These are phyloP conservation scores for Columbina picui DNA, from an alignment of 2,113 vertebrate genomes.

Conservation along the genomic window DNA sequence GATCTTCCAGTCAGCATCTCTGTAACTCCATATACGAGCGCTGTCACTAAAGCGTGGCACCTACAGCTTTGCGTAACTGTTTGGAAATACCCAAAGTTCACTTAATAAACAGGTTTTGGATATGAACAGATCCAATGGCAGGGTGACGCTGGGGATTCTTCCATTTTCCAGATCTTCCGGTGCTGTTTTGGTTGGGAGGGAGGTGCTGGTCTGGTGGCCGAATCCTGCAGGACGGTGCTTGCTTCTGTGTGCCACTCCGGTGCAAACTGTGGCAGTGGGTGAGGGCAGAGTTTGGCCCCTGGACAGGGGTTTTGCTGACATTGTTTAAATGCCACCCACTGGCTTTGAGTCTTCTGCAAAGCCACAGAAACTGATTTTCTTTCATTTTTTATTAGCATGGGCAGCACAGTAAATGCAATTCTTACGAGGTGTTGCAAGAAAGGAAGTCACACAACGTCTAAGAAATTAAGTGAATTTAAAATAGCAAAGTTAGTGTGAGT, in stretches of 20 bases:
- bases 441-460: conserved; percentile 52
- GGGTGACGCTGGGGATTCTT: rapidly evolving
- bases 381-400: not conserved
- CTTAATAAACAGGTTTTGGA: not conserved
- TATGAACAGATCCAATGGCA: not conserved
- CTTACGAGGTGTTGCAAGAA: not conserved
- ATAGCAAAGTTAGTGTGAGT: not conserved
- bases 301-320: not conserved
- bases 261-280: not conserved
- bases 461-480: conserved; percentile 7
- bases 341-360: not conserved
- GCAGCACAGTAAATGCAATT: not conserved
- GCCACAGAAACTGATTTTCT: not conserved
- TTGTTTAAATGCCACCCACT: not conserved
- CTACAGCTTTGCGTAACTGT: not conserved
- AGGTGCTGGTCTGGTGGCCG: not conserved
- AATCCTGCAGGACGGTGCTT: not conserved
- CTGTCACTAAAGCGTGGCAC: rapidly evolving
- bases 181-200: not conserved
- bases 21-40: not conserved
- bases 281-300: not conserved
- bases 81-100: not conserved
- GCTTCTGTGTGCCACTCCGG: not conserved
- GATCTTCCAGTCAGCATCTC: not conserved
- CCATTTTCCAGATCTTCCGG: not conserved